Evolutionary conservation across 2,888 invertebrate genomes (phyloP), one percentile per base, ranked within the genome.

Genomic region (Andrena camellia): DNA sequence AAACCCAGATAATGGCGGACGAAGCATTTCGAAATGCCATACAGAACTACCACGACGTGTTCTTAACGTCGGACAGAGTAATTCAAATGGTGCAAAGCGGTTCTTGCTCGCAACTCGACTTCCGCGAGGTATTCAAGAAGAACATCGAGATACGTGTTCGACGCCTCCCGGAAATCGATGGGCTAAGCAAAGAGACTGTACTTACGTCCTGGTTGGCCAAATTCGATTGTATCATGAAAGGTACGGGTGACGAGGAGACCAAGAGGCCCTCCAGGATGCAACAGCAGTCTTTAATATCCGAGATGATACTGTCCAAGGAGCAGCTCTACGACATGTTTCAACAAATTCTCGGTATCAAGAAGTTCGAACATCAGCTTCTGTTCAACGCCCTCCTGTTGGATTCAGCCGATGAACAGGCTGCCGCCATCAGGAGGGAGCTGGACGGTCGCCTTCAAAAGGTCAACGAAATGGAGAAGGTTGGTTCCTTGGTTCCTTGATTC

Each of bases 281-380:
- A 94, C 97, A 97, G 94, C 98, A 98, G 95, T 97, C 97, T 85
- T 95, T 97, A 91, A 99, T 97, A 95, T 98, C 98, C 69, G 99
- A 99, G 94, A 96, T 98, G 90, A 98, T 99, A 93, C 96, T 99
- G 89, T 98, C 99, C 91, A 99, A 99, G 95, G 99, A 99, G 94
- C 99, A 99, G 94, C 96, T 99, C 13, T 99, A 99, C 95, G 99
- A 99, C 94, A 99, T 99, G 99, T 99, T 99, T 95, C 99, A 99
- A 94, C 99, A 99, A 95, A 99, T 99, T 90, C 95, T 99, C 83
- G 97, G 97, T 73, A 98, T 99, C 73, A 99, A 99, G 95, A 99
- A 99, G 95, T 99, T 99, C 94, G 99, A 99, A 95, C 99, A 99
- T 95, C 99, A 99, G 95, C 96, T 99, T 91, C 96, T 99, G 82